Evolutionary conservation across 2,797 vertebrate genomes (phyloP), one percentile per base, ranked within the genome.

Genomic region (Sebastes miniatus): DNA sequence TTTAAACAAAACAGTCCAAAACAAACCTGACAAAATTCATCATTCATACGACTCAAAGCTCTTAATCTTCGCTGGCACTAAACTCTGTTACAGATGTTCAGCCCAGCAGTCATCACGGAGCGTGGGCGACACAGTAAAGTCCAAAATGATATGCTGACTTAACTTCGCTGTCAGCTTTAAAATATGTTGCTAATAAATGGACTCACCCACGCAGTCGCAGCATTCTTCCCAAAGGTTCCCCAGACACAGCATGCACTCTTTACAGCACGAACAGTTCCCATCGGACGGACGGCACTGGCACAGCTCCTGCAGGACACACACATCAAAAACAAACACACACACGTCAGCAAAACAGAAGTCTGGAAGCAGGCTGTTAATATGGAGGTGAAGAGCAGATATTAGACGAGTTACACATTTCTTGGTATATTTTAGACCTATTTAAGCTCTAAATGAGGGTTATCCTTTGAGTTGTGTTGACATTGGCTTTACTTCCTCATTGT

Each of bases 191-290:
- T 61, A 24, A 66, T 39, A 25, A 65, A 80, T 0, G 36, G 47
- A 95, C 97, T 98, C 94, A 99, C 98, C 98, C 61, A 99, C 98
- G 11, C 98, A 99, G 92, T 99, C 98, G 79, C 98, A 99, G 95
- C 98, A 99, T 92, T 99, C 98, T 32, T 99, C 98, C 98, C 98
- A 99, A 5, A 99, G 97, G 6, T 97, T 97, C 75, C 97, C 97
- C 70, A 99, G 95, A 85, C 98, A 99, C 90, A 99, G 95, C 98
- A 99, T 99, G 88, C 98, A 99, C 90, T 99, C 98, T 80, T 99
- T 99, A 84, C 98, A 99, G 91, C 98, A 99, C 25, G 98, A 98
- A 61, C 98, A 99, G 94, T 98, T 99, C 65, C 97, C 98, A 77
- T 99, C 97, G 1, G 96, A 96, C 0, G 98, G 98, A 34, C 97